A percentile compares a stretch with the other conserved stretches of the same genome.
Conservation (phyloP, 2,113 vertebrate genomes). For the Lophura nycthemera region DNA sequence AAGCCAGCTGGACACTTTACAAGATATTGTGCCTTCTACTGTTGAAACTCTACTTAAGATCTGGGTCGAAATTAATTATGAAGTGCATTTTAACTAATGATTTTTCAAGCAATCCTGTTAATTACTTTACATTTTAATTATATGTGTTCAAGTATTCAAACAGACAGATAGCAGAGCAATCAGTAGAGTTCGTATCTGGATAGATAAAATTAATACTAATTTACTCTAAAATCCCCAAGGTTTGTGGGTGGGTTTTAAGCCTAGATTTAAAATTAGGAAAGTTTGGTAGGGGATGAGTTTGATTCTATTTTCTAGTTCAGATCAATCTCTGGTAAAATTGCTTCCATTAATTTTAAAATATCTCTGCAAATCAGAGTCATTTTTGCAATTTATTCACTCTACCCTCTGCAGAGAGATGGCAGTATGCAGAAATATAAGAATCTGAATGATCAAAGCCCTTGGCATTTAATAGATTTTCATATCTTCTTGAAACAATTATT, state of each 20-base stretch:
- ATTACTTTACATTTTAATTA: conserved; percentile 30
- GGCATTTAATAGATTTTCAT: neutral
- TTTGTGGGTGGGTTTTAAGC: neutral
- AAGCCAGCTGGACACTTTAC: neutral
- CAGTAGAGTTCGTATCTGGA: neutral
- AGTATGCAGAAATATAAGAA: neutral
- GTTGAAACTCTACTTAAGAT: neutral
- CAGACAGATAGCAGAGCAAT: neutral
- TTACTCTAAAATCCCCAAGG: neutral
- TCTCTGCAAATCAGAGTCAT: neutral
- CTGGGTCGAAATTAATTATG: neutral
- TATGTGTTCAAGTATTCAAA: neutral
- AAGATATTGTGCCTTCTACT: neutral
- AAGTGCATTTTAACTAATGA: neutral
- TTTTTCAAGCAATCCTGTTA: conserved; percentile 14
- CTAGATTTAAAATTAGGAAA: neutral
- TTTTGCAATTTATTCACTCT: neutral
- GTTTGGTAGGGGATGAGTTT: neutral
- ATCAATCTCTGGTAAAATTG: neutral
- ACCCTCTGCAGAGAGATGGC: neutral
- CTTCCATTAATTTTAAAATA: neutral
- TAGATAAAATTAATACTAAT: neutral
- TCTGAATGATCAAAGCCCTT: neutral
- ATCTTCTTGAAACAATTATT: neutral
- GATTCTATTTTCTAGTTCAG: neutral